These are phyloP conservation scores for Clarias batrachus DNA, from an alignment of 2,113 vertebrate genomes.

Conservation along the genomic window DNA sequence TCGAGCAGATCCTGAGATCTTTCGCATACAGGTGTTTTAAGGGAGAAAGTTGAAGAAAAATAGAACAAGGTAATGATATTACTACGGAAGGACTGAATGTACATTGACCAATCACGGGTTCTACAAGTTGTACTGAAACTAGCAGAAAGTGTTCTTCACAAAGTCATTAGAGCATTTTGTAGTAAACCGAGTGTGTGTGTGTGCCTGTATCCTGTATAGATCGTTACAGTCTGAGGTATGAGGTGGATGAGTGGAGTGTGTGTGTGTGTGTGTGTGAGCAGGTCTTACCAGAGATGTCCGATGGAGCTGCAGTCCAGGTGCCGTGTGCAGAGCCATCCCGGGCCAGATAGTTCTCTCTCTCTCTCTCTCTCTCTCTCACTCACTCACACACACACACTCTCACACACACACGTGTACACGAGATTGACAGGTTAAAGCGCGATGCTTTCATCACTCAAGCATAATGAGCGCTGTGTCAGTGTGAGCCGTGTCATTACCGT, in stretches of 20 bases:
- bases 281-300: conserved; percentile 59
- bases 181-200: too few species aligned
- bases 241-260: too few species aligned
- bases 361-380: too few species aligned
- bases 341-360: not conserved
- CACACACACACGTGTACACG: not conserved
- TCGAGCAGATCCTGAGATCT: too few species aligned
- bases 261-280: not conserved
- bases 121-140: not conserved
- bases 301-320: not conserved
- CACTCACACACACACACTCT: not conserved
- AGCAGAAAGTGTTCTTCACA: not conserved
- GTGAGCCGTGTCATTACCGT: conserved; percentile 32
- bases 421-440: not conserved
- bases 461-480: not conserved
- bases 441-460: not conserved
- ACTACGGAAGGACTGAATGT: not conserved
- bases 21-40: too few species aligned
- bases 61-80: not conserved
- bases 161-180: not conserved
- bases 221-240: too few species aligned
- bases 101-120: not conserved
- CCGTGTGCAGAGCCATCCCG: conserved; percentile 59
- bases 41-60: not conserved
- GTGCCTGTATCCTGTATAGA: too few species aligned